Evolutionary conservation across 2,888 invertebrate species (phyloP), one percentile per base, ranked within the genome.

Genomic region (Fissipunctia ypsillon): DNA sequence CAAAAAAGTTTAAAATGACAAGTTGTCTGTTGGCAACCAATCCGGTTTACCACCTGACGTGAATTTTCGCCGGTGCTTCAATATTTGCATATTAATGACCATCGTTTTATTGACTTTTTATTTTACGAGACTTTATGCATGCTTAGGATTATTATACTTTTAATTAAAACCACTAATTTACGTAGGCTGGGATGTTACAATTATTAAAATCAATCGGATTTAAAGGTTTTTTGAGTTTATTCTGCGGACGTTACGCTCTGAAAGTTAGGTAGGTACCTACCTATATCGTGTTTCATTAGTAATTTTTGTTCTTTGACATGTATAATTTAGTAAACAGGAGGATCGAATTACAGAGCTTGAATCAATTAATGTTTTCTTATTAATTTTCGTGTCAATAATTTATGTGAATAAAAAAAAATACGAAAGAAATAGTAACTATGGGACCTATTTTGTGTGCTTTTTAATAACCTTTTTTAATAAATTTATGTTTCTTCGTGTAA

Each of bases 41-140:
- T 90, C 96, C 93, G 95, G 96, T 95, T 95, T 93, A 90, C 93
- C 96, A 95, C 95, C 95, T 95, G 95, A 94, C 89, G 89, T 90
- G 91, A 92, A 92, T 91, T 91, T 92, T 90, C 90, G 89, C 81
- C 84, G 70, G 86, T 89, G 88, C 86, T 92, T 90, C 87, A 87
- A 83, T 80, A 88, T 95, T 95, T 93, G 88, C 95, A 95, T 95
- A 94, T 93, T 94, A 94, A 94, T 94, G 91, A 92, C 88, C 90
- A 86, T 90, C 88, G 90, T 93, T 91, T 92, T 89, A 91, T 90
- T 85, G 88, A 89, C 89, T 92, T 92, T 92, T 92, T 91, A 90
- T 91, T 90, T 91, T 86, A 90, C 81, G 81, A 78, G 83, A 85
- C 75, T 80, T 84, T 84, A 84, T 68, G 59, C 74, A 77, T 77